Conservation (phyloP, 2,113 vertebrate species). For the Mungos mungo region DNA sequence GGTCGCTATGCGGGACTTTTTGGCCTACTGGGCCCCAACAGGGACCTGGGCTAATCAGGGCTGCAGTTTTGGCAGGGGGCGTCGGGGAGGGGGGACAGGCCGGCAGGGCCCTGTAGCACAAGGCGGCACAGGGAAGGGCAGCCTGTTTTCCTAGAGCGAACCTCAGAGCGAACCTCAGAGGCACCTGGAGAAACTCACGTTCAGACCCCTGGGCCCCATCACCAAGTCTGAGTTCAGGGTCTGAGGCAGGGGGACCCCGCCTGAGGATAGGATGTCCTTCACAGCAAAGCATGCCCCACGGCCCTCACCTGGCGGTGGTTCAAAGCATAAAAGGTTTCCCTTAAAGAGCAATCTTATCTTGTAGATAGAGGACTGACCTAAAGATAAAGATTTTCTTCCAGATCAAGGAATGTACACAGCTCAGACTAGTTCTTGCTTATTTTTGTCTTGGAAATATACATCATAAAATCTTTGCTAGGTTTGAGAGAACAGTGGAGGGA, state of each 20-base stretch:
- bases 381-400: background rate
- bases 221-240: background rate
- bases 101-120: background rate
- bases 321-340: background rate
- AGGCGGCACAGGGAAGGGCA: background rate
- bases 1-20: no score
- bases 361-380: background rate
- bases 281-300: background rate
- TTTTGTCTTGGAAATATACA: background rate
- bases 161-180: background rate
- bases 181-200: background rate
- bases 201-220: background rate
- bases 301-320: background rate
- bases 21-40: no score
- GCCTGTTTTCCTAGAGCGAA: background rate
- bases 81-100: no score
- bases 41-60: background rate
- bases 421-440: background rate
- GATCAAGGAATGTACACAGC: background rate
- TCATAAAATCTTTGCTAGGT: background rate
- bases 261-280: background rate
- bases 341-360: background rate
- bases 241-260: background rate
- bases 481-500: background rate
- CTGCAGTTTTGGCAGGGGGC: background rate